Evolutionary conservation across 2,888 invertebrate genomes (phyloP).

Genomic region (Pachliopta kotzebuea): DNA sequence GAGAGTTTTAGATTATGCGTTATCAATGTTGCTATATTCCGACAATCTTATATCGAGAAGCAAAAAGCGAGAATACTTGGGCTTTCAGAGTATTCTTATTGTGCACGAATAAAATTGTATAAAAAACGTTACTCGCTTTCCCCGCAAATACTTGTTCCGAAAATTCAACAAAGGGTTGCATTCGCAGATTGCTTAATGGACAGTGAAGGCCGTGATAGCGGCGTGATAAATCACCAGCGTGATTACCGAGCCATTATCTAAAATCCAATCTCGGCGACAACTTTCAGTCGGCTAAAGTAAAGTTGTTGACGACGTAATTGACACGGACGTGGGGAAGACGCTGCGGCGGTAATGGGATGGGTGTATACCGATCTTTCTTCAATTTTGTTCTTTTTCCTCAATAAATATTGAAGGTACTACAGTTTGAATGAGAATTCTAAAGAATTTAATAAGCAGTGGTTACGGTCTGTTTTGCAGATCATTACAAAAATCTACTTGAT

Average conservation of each 20-base stretch:
- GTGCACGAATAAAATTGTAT: not conserved
- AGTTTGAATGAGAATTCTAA: not conserved
- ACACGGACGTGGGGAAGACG: conserved; percentile 44
- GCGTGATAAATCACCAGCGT: conserved; percentile 77
- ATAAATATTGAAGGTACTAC: not conserved
- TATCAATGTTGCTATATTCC: too few relatives aligned
- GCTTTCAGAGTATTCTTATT: too few relatives aligned
- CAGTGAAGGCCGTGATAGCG: conserved; percentile 78
- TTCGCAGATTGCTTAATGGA: conserved; percentile 76
- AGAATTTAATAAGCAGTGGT: too few relatives aligned
- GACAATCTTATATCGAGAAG: too few relatives aligned
- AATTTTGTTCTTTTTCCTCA: not conserved
- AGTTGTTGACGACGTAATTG: conserved; percentile 69
- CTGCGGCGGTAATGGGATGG: conserved; percentile 25
- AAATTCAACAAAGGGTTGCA: conserved; percentile 67
- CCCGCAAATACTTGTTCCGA: conserved; percentile 10
- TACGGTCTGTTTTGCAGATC: too few relatives aligned
- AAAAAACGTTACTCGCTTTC: not conserved
- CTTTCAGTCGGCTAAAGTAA: conserved; percentile 48
- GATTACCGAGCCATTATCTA: conserved; percentile 78
- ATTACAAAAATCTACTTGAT: too few relatives aligned
- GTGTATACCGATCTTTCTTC: conserved; percentile 22
- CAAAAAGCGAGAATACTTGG: too few relatives aligned
- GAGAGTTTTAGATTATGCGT: too few relatives aligned
- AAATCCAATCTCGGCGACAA: conserved; percentile 75